Conservation (phyloP, 1,140 invertebrate species). For the Caenorhabditis latens region DNA sequence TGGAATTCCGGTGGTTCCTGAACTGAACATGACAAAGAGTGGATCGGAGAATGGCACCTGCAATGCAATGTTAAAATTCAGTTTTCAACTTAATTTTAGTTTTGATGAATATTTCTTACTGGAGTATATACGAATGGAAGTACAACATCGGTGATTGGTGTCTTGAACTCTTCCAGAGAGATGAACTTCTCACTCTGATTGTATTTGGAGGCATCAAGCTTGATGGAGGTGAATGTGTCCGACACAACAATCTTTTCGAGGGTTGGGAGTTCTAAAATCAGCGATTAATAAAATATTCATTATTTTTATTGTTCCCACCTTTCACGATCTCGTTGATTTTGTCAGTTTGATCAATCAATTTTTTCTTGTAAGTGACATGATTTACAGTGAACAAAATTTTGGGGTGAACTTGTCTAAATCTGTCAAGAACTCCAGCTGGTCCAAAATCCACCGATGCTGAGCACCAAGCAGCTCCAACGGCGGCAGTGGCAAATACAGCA, state of each 20-base stretch:
- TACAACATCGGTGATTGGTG: not conserved
- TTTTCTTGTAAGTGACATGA: conserved; percentile 81
- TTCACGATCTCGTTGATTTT: conserved; percentile 80
- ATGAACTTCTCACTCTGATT: conserved; percentile 30
- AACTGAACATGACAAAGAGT: conserved; percentile 82
- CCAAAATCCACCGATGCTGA: conserved; percentile 82
- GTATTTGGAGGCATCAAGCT: conserved; percentile 37
- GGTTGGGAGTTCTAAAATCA: conserved; percentile 78
- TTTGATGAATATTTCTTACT: not conserved
- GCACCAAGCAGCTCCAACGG: conserved; percentile 81
- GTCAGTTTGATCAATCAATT: conserved; percentile 80
- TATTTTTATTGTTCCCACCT: conserved; percentile 59
- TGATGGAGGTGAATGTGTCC: conserved; percentile 49
- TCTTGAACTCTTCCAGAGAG: conserved; percentile 19
- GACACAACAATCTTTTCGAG: conserved; percentile 80
- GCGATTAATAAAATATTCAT: not conserved
- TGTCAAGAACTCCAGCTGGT: conserved; percentile 78
- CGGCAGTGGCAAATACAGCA: conserved; percentile 81
- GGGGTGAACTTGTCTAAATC: conserved; percentile 78
- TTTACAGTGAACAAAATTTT: conserved; percentile 81
- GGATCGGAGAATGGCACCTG: conserved; percentile 82
- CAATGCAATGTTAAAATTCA: conserved; percentile 50
- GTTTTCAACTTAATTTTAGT: not conserved
- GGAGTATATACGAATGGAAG: conserved; percentile 37
- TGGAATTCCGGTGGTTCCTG: conserved; percentile 82